Conservation (phyloP, 2,888 invertebrate species). For the Allacma fusca region DNA sequence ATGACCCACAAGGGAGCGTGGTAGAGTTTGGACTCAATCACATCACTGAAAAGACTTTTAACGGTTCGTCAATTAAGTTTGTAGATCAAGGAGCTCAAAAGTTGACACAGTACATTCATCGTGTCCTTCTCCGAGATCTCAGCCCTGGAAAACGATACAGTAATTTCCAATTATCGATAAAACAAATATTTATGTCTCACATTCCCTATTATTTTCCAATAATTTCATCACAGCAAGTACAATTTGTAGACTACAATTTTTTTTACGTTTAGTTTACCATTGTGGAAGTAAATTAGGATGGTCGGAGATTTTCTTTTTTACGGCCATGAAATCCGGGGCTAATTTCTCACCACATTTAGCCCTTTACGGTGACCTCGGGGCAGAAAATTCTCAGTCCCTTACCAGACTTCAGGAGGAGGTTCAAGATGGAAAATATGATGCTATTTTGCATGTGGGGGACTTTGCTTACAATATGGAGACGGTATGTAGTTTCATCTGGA, state of each 20-base stretch:
- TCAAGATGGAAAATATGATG: conserved; percentile 80
- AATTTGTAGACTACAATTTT: too few species aligned
- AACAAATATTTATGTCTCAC: background rate
- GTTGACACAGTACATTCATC: conserved; percentile 57
- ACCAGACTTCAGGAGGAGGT: conserved; percentile 84
- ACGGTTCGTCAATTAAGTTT: conserved; percentile 48
- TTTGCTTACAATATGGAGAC: conserved; percentile 94
- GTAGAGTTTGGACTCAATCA: conserved; percentile 54
- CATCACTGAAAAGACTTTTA: conserved; percentile 37
- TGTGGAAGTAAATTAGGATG: conserved; percentile 82
- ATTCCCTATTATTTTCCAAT: background rate
- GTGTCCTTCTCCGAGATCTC: conserved; percentile 52
- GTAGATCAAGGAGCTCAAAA: conserved; percentile 49
- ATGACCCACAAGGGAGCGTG: conserved; percentile 45
- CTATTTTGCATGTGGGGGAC: conserved; percentile 90
- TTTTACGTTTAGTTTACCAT: conserved; percentile 72
- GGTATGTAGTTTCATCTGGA: conserved; percentile 62
- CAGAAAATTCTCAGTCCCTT: conserved; percentile 87
- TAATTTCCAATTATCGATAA: conserved; percentile 31
- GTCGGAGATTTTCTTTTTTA: conserved; percentile 82
- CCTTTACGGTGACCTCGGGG: conserved; percentile 94
- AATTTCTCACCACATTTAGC: conserved; percentile 83
- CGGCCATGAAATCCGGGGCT: conserved; percentile 72
- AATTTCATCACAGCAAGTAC: too few species aligned
- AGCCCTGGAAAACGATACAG: conserved; percentile 53